phyloP scores from a whole-genome alignment of 1,140 invertebrate species.

The Thaumetopoea pityocampa region DNA sequence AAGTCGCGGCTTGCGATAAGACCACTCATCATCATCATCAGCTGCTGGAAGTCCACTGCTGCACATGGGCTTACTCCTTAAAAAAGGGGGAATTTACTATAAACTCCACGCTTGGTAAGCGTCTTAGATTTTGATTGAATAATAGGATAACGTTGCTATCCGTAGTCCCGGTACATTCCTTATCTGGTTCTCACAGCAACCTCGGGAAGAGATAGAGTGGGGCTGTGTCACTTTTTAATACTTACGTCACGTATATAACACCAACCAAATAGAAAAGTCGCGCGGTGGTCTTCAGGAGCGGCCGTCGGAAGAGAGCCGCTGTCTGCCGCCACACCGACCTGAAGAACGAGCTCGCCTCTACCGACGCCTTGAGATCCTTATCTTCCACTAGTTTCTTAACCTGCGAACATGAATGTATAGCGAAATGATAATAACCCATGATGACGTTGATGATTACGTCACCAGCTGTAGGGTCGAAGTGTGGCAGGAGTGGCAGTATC shows the following conservation, averaged over 20 bases:
- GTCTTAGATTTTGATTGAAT: too few relatives aligned
- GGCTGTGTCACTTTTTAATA: constrained; percentile 1
- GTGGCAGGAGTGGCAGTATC: too few relatives aligned
- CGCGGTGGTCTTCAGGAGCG: constrained; percentile 47
- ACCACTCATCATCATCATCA: too few relatives aligned
- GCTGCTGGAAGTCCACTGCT: too few relatives aligned
- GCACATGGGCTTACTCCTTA: too few relatives aligned
- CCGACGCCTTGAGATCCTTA: constrained; percentile 25
- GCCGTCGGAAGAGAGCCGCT: constrained; percentile 43
- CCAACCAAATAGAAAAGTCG: constrained; percentile 58
- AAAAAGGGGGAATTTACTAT: too few relatives aligned
- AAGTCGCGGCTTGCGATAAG: too few relatives aligned
- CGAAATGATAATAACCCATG: background rate
- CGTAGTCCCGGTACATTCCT: background rate
- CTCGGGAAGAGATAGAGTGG: background rate
- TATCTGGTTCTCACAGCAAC: background rate
- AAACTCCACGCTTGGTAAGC: too few relatives aligned
- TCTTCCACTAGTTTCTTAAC: constrained; percentile 46
- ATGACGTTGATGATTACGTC: background rate
- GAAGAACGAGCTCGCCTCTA: constrained; percentile 36
- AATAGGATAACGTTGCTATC: too few relatives aligned
- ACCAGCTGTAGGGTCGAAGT: too few relatives aligned
- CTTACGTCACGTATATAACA: constrained; percentile 69
- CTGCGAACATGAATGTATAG: constrained; percentile 20
- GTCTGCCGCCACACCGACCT: constrained; percentile 56